Evolutionary conservation across 2,113 vertebrate genomes (phyloP).

Genomic region (Dicerorhinus sumatrensis): DNA sequence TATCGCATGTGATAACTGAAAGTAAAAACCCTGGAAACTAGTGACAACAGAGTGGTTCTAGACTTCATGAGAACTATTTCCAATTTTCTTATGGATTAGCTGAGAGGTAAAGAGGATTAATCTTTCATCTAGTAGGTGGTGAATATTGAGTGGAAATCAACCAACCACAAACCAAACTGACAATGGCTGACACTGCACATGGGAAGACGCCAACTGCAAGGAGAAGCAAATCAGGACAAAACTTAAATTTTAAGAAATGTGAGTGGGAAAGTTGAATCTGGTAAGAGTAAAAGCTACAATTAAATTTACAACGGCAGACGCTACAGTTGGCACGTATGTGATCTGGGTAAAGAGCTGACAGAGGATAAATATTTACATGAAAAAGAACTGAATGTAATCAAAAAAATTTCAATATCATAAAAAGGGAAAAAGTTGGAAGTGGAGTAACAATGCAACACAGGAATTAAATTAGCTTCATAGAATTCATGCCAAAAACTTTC

Average conservation of each 20-base stretch:
- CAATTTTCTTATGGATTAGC: background rate
- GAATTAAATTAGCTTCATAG: background rate
- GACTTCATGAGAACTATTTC: background rate
- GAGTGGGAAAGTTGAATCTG: background rate
- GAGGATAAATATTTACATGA: conserved; percentile 47
- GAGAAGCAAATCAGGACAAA: background rate
- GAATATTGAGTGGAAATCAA: background rate
- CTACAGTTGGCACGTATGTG: background rate
- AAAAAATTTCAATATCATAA: conserved; percentile 27
- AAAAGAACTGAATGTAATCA: conserved; percentile 13
- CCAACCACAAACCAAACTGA: background rate
- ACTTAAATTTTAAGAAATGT: background rate
- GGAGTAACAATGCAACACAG: background rate
- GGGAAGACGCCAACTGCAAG: background rate
- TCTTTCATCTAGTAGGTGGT: background rate
- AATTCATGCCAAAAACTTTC: background rate
- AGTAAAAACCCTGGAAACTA: background rate
- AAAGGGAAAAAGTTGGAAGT: background rate
- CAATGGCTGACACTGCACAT: background rate
- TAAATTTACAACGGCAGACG: conserved; percentile 36
- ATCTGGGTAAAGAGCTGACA: background rate
- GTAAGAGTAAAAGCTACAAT: conserved; percentile 27
- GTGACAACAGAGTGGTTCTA: background rate
- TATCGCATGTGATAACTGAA: background rate
- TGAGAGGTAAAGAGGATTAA: background rate